phyloP scores from a whole-genome alignment of 2,797 vertebrate genomes.

The Leptoclinus maculatus region DNA sequence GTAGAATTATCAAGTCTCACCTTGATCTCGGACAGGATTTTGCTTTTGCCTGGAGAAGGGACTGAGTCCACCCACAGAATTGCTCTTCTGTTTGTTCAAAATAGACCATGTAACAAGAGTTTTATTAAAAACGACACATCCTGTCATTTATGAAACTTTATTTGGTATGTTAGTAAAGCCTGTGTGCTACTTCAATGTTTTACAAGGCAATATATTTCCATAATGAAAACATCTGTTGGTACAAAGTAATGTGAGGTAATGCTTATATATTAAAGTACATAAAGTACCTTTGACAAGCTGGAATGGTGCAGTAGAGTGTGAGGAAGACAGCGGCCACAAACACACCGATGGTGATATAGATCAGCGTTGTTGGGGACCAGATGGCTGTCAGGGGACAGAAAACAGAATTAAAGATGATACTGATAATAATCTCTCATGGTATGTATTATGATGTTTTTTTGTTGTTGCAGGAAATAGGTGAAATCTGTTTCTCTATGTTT shows the following conservation, averaged over 20 bases:
- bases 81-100: conserved; percentile 62
- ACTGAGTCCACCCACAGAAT: conserved; percentile 79
- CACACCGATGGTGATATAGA: conserved; percentile 58
- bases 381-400: conserved; percentile 51
- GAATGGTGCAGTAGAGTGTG: conserved; percentile 67
- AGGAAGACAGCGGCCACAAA: conserved; percentile 53
- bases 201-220: not conserved
- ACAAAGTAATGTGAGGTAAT: not conserved
- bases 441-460: not conserved
- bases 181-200: not conserved
- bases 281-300: conserved; percentile 72
- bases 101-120: not conserved
- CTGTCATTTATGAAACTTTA: not conserved
- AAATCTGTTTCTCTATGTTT: not conserved
- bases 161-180: not conserved
- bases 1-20: conserved; percentile 54
- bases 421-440: not conserved
- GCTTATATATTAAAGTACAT: not conserved
- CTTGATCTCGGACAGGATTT: conserved; percentile 77
- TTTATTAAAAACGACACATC: not conserved
- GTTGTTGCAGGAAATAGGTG: not conserved
- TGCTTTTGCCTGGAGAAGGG: conserved; percentile 84
- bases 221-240: not conserved
- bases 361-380: conserved; percentile 33
- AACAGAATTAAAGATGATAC: not conserved